Conservation (phyloP, 2,888 invertebrate species). For the Imbricaverruca yamaguchii region DNA sequence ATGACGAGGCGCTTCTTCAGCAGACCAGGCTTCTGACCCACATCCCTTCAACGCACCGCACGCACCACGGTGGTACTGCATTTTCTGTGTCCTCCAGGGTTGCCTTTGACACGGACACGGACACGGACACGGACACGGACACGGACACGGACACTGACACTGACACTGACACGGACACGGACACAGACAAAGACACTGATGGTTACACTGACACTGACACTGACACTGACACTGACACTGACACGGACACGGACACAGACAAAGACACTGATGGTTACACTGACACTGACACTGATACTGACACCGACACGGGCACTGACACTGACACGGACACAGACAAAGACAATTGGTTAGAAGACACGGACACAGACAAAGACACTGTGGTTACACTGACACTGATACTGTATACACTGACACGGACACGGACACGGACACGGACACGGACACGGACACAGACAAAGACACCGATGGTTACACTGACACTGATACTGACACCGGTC, state of each 20-base stretch:
- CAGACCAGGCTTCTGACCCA: too few species aligned
- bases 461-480: neutral
- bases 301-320: too few species aligned
- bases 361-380: neutral
- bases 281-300: too few species aligned
- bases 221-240: neutral
- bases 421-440: neutral
- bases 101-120: too few species aligned
- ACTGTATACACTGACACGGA: too few species aligned
- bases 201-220: neutral
- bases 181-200: neutral
- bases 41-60: too few species aligned
- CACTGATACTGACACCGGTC: too few species aligned
- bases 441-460: neutral
- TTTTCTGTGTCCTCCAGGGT: too few species aligned
- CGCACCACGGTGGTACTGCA: too few species aligned
- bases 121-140: neutral
- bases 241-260: neutral
- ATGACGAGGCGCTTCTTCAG: too few species aligned
- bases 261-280: neutral
- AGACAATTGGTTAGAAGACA: too few species aligned
- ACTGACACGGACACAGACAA: neutral
- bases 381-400: neutral
- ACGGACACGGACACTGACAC: neutral
- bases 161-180: too few species aligned